Evolutionary conservation across 2,888 invertebrate genomes (phyloP).

Genomic region (Campaea margaritaria): DNA sequence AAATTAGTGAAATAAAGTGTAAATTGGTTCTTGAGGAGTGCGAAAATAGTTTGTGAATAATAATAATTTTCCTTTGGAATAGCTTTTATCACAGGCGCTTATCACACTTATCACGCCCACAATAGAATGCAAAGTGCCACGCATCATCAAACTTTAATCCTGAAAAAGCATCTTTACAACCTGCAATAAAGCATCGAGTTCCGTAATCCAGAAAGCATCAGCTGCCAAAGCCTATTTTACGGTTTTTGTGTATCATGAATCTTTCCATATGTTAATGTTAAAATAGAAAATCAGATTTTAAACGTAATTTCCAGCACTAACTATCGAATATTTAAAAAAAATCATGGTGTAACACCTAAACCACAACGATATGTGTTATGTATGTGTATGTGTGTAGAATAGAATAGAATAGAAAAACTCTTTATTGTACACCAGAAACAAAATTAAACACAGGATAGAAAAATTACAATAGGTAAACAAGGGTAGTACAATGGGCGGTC

Average conservation of each 20-base stretch:
- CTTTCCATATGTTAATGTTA: conserved; percentile 25
- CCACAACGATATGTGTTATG: too few relatives aligned
- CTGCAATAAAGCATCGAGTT: conserved; percentile 27
- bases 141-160: conserved; percentile 31
- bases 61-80: neutral
- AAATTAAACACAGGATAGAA: too few relatives aligned
- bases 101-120: too few relatives aligned
- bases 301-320: neutral
- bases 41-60: conserved; percentile 4
- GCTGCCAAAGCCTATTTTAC: conserved; percentile 36
- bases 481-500: too few relatives aligned
- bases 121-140: conserved; percentile 12
- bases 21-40: conserved; percentile 24
- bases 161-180: conserved; percentile 30
- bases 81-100: too few relatives aligned
- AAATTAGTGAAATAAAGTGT: conserved; percentile 22
- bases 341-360: neutral
- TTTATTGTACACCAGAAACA: too few relatives aligned
- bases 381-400: too few relatives aligned
- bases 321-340: neutral
- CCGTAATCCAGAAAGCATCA: conserved; percentile 30
- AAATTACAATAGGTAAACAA: too few relatives aligned
- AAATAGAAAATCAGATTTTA: conserved; percentile 1
- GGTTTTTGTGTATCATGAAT: conserved; percentile 34
- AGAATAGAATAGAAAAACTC: too few relatives aligned